A percentile compares a stretch with the other conserved stretches of the same genome.
These are phyloP conservation scores for mouse (Mus musculus) DNA, from an alignment of 2,113 vertebrate species.

Conservation along the genomic window DNA sequence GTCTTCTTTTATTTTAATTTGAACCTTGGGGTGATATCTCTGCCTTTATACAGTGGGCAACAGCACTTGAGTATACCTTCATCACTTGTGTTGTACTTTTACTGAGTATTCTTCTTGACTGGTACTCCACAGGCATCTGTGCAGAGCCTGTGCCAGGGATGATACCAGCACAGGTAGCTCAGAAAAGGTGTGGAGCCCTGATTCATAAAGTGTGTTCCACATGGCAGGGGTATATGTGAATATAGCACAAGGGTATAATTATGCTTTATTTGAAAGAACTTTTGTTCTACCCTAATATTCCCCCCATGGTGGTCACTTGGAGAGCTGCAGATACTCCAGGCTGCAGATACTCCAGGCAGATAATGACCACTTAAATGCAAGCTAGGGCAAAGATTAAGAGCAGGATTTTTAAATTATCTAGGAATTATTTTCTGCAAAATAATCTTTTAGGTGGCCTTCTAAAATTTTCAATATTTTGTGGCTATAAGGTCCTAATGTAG, in stretches of 20 bases:
- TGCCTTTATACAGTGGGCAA: not conserved
- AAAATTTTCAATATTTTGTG: conserved; percentile 12
- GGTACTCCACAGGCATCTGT: not conserved
- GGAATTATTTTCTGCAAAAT: conserved; percentile 41
- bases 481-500: not conserved
- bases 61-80: not conserved
- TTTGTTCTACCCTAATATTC: not conserved
- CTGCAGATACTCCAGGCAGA: not conserved
- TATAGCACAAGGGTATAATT: not conserved
- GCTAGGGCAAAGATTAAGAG: not conserved
- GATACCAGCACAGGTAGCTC: not conserved
- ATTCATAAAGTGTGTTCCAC: not conserved
- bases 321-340: not conserved
- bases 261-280: not conserved
- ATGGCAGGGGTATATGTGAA: not conserved
- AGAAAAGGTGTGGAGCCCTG: not conserved
- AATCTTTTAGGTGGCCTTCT: not conserved
- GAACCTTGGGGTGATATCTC: not conserved
- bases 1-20: not conserved
- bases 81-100: not conserved
- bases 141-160: not conserved
- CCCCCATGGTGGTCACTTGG: not conserved
- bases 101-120: not conserved
- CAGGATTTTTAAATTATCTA: not conserved
- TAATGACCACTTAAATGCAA: not conserved